Evolutionary conservation across 2,888 invertebrate species (phyloP), one percentile per base, ranked within the genome.

Genomic region (Limnephilus marmoratus): DNA sequence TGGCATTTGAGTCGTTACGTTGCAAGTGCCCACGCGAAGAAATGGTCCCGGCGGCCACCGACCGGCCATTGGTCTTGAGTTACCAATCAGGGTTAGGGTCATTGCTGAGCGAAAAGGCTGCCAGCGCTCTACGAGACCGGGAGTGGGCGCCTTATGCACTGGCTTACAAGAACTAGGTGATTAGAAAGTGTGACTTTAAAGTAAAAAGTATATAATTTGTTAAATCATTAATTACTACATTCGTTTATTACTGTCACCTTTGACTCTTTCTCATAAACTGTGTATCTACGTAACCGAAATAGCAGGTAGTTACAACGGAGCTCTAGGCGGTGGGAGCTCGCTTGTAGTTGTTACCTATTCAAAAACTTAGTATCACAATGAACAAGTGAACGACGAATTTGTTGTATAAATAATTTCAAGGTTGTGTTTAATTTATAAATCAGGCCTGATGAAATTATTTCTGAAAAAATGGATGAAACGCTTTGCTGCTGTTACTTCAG

Each of bases 41-140:
- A 91, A 85, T 88, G 80, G 80, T 68, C 86, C 49, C 53, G 49
- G 37, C 45, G 92, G 90, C 80, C 93, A 85, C 91, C 91, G 93
- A 92, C 93, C 92, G 92, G 93, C 85, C 88, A 82, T 87, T 92
- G 93, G 90, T 91, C 92, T 91, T 93, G 93, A 93, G 90, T 89
- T 89, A 7, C 49, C 85, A 29, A 82, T 91, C 91, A 91, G 91
- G 91, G 91, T 91, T 91, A 91, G 88, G 88, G 88, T 89, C 88
- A 89, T 41, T 86, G 49, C 86, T 29, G 86, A 90, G 90, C 53
- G 34, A 45, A 81, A 82, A 15, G 85, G 83, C 80, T 86, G 81
- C 37, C 81, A 89, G 29, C 87, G 34, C 41, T 81, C 24, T 7
- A 24, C 41, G 88, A 34, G 88, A 80, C 34, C 88, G 80, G n/a